Conservation (phyloP, 2,113 vertebrate genomes). For the Promerops cafer region DNA sequence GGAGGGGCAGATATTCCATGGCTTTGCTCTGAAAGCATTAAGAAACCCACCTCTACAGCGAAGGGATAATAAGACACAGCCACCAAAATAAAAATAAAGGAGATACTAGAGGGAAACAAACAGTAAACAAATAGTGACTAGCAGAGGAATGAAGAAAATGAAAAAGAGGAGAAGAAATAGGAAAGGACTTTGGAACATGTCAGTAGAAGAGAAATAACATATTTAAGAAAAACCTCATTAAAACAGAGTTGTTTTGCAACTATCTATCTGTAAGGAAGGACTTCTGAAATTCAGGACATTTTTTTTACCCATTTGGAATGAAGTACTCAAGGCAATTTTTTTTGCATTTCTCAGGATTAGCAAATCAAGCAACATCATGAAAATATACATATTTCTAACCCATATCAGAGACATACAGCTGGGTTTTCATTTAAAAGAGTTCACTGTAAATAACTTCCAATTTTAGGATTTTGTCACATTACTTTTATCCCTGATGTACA, state of each 20-base stretch:
- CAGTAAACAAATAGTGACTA: background rate
- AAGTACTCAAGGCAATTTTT: background rate
- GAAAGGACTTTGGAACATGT: background rate
- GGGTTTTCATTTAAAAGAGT: background rate
- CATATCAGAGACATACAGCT: background rate
- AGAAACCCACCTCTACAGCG: background rate
- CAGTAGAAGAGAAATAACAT: background rate
- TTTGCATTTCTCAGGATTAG: background rate
- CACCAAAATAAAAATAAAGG: background rate
- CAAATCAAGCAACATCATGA: background rate
- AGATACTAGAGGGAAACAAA: background rate
- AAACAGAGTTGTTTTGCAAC: background rate
- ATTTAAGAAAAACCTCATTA: background rate
- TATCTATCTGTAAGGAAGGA: background rate
- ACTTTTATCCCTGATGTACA: background rate
- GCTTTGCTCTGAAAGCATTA: background rate
- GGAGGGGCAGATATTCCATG: background rate
- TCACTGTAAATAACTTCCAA: background rate
- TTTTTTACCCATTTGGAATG: background rate
- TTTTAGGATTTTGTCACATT: background rate
- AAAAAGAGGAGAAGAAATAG: background rate
- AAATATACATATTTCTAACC: background rate
- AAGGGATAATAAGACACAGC: background rate
- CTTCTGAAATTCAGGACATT: background rate
- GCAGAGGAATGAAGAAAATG: background rate